A percentile compares a stretch with the other conserved stretches of the same genome.
phyloP scores from a whole-genome alignment of 2,797 vertebrate genomes.

The Merluccius polli region DNA sequence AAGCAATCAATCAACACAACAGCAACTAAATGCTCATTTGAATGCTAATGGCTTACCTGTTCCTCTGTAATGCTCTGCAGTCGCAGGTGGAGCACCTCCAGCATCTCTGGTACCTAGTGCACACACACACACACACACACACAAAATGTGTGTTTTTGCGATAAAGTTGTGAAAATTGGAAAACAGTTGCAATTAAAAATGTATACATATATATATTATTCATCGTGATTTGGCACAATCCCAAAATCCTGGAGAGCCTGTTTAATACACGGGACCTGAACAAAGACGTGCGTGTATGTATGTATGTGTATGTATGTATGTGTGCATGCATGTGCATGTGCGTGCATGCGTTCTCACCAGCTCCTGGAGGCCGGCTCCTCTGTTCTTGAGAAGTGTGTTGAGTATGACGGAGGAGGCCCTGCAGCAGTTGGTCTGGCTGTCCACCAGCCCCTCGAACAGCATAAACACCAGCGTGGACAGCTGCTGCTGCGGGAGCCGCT shows the following conservation, averaged over 20 bases:
- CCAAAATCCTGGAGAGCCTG: too few species aligned
- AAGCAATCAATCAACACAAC: not conserved
- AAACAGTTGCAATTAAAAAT: too few species aligned
- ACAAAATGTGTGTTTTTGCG: too few species aligned
- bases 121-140: slow-evolving; percentile 12
- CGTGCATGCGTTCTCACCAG: slow-evolving; percentile 65
- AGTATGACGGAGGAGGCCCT: slow-evolving; percentile 84
- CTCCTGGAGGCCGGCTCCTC: slow-evolving; percentile 79
- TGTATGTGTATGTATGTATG: not conserved
- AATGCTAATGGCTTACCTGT: slow-evolving; percentile 51
- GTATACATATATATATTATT: too few species aligned
- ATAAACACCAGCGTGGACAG: slow-evolving; percentile 84
- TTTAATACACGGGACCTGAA: not conserved
- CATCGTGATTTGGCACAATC: too few species aligned
- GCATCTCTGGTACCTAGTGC: slow-evolving; percentile 83
- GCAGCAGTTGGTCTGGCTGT: slow-evolving; percentile 85
- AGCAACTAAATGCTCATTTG: not conserved
- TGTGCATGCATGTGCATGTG: not conserved
- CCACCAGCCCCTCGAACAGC: slow-evolving; percentile 83
- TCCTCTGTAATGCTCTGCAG: slow-evolving; percentile 82
- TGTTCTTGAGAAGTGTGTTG: slow-evolving; percentile 86
- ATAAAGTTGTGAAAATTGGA: too few species aligned
- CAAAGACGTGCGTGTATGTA: not conserved
- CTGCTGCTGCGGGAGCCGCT: slow-evolving; percentile 86
- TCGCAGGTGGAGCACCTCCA: slow-evolving; percentile 79